Conservation (phyloP, 2,797 vertebrate species). For the Alca torda region DNA sequence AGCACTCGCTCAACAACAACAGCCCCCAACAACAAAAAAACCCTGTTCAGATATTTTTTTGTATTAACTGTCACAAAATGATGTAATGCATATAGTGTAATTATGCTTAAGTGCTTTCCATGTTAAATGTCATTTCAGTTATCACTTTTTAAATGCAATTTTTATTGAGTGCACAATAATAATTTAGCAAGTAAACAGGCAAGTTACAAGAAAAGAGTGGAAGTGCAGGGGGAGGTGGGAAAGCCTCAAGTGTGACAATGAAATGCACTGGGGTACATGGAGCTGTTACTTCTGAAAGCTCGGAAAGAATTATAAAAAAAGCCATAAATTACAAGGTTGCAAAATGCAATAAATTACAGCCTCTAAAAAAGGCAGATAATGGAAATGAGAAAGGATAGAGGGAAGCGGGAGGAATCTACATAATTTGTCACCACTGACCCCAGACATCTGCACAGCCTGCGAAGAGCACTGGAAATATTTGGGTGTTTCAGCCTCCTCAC, state of each 20-base stretch:
- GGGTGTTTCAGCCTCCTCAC: conserved; percentile 12
- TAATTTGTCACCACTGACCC: conserved; percentile 75
- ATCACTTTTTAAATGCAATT: conserved; percentile 81
- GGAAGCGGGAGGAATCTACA: conserved; percentile 65
- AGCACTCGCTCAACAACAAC: not conserved
- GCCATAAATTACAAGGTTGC: conserved; percentile 75
- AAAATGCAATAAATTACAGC: conserved; percentile 79
- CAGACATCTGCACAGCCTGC: conserved; percentile 65
- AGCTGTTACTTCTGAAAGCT: conserved; percentile 69
- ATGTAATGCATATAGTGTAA: conserved; percentile 82
- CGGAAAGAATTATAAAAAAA: conserved; percentile 66
- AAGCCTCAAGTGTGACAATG: conserved; percentile 63
- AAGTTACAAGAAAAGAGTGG: conserved; percentile 68
- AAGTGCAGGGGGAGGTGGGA: conserved; percentile 57
- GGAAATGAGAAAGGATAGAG: conserved; percentile 68
- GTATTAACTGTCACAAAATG: conserved; percentile 73
- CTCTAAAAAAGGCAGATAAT: conserved; percentile 74
- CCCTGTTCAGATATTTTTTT: conserved; percentile 36
- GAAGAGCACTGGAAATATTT: conserved; percentile 55
- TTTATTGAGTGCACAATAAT: conserved; percentile 78
- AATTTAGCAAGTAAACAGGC: conserved; percentile 71
- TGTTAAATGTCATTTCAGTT: conserved; percentile 87
- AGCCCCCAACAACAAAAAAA: conserved; percentile 34
- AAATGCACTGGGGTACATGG: conserved; percentile 61
- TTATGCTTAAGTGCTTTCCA: conserved; percentile 82